Base-by-base conservation (phyloP, 2,113 vertebrate genomes). In the Colius striatus region DNA sequence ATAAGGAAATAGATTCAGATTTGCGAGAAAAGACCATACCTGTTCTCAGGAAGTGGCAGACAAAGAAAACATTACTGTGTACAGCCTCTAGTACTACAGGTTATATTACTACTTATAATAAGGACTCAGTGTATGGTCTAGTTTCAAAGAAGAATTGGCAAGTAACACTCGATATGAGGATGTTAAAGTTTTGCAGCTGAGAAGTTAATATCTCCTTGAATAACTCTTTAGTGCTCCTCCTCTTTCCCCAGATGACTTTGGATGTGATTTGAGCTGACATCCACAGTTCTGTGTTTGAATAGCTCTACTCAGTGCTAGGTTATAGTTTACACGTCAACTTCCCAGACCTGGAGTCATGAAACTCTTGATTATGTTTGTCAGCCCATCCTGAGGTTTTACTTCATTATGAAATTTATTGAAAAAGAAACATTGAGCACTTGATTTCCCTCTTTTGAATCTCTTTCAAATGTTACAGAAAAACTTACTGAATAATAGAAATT, bases 331-430 rank as follows among this genome's bases (percentile, higher is more conserved):
- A 79, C 1, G 75, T 96, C 96, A 97, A 4, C 66, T 93, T 95
- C 36, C 48, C 36, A 51, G 62, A 80, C 43, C 53, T 79, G 63
- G 83, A 89, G 41, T 15, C 79, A 75, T 45, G 61, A 93, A 92
- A 87, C 45, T 74, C 74, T 48, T 85, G 81, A 95, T 97, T 92
- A 62, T 67, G 58, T 87, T 94, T 97, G 94, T 96, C 96, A 97
- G 79, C 48, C 81, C 48, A 95, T 92, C 94, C 51, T 47, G 57
- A 94, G 50, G 61, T 89, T 95, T 95, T 93, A 93, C 55, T 94
- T 95, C 26, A 6, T 93, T 74, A 84, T 73, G 87, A 95, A 77
- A 77, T 88, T 65, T 89, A 91, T 60, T 67, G 84, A 60, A 94
- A 87, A 80, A 89, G 94, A 93, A 96, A 63, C 72, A 87, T 9